Conservation (phyloP, 2,888 invertebrate genomes). For the Andrena minutula region DNA sequence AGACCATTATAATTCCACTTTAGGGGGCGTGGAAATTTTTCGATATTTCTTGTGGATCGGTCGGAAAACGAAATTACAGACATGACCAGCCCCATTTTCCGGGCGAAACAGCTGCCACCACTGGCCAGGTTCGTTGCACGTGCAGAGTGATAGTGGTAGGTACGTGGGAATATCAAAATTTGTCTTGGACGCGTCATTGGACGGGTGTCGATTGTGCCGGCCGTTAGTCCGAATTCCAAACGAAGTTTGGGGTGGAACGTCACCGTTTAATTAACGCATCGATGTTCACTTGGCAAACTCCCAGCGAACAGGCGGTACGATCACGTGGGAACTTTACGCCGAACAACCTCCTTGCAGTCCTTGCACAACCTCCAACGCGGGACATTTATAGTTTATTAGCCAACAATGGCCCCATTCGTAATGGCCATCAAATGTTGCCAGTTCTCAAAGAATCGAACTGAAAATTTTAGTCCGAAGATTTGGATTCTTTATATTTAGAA, state of each 20-base stretch:
- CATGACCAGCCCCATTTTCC: neutral
- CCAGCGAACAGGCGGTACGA: constrained; percentile 61
- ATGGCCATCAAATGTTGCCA: neutral
- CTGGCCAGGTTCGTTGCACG: constrained; percentile 4
- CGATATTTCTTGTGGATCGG: neutral
- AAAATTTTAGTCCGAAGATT: neutral
- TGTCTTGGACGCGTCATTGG: constrained; percentile 57
- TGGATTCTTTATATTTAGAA: no score
- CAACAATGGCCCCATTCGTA: neutral
- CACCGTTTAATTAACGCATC: constrained; percentile 65
- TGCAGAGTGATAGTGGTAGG: constrained; percentile 2
- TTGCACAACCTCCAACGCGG: constrained; percentile 15
- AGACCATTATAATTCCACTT: neutral
- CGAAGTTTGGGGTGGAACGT: constrained; percentile 48
- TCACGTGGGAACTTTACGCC: constrained; percentile 64
- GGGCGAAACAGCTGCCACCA: constrained; percentile 43
- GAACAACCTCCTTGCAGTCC: constrained; percentile 10
- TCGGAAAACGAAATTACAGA: neutral
- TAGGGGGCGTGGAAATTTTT: neutral
- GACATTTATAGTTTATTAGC: constrained; percentile 18
- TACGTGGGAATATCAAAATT: constrained; percentile 70
- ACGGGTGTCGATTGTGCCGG: constrained; percentile 33
- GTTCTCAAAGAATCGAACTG: neutral
- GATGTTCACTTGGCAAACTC: constrained; percentile 59
- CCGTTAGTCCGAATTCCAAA: constrained; percentile 61